phyloP scores from a whole-genome alignment of 1,140 invertebrate species.

The Aphelinus atriplicis region DNA sequence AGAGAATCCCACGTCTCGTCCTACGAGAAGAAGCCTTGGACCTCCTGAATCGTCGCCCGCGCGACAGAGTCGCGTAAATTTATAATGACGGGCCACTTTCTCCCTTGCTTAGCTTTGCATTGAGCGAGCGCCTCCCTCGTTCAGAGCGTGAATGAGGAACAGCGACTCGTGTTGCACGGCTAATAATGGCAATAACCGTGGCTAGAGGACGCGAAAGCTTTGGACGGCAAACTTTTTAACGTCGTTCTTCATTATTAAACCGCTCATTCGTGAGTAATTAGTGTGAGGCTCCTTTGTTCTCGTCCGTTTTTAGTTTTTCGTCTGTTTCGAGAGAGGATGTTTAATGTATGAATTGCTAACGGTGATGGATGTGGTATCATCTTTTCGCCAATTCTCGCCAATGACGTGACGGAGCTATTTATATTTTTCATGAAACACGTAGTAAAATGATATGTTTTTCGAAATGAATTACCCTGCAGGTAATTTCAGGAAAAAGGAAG shows the following conservation, averaged over 20 bases:
- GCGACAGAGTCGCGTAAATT: constrained; percentile 45
- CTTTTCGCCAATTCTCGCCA: no score
- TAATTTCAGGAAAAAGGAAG: no score
- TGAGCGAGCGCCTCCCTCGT: not conserved
- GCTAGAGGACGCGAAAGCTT: not conserved
- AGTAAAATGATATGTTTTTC: no score
- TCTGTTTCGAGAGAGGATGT: no score
- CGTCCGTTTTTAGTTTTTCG: not conserved
- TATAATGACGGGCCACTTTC: constrained; percentile 48
- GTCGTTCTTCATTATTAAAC: constrained; percentile 32
- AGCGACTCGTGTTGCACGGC: not conserved
- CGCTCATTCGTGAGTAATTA: constrained; percentile 6
- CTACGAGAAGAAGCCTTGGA: no score
- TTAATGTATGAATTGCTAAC: no score
- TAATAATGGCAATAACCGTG: constrained; percentile 16
- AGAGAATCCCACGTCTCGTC: no score
- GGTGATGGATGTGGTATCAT: no score
- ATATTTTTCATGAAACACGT: no score
- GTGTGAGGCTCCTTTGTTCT: not conserved
- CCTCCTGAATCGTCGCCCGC: not conserved
- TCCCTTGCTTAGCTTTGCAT: not conserved
- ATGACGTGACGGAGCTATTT: no score
- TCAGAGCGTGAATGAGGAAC: not conserved
- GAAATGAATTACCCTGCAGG: no score
- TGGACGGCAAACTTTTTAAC: constrained; percentile 24